Conservation (phyloP, 1,140 invertebrate genomes). For the Ceratina australensis region DNA sequence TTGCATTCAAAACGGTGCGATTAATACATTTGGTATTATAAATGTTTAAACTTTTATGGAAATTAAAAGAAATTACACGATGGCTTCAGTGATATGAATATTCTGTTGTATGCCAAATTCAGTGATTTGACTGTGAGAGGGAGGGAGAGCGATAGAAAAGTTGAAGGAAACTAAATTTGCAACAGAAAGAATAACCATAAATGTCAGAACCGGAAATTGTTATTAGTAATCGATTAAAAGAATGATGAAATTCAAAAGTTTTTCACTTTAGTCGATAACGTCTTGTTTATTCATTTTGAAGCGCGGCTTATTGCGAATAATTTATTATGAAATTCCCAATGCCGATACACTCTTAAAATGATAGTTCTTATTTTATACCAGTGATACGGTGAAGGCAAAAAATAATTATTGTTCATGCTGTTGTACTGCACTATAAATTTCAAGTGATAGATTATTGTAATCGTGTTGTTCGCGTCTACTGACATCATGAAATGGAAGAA, state of each 20-base stretch:
- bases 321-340: conserved; percentile 15
- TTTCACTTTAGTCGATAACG: background rate
- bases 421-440: background rate
- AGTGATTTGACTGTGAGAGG: background rate
- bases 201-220: background rate
- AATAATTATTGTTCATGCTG: background rate
- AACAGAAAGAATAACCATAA: conserved; percentile 19
- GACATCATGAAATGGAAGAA: conserved; percentile 71
- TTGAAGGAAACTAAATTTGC: background rate
- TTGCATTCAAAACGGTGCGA: background rate
- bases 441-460: background rate
- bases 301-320: background rate
- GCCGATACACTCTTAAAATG: background rate
- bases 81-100: conserved; percentile 15
- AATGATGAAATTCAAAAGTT: conserved; percentile 24
- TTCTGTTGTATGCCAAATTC: conserved; percentile 12
- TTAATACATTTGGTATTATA: background rate
- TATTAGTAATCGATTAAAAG: background rate
- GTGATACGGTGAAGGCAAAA: background rate
- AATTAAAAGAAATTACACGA: background rate
- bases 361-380: background rate
- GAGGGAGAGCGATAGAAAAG: background rate
- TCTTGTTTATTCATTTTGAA: background rate
- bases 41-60: background rate
- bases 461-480: background rate